Conservation (phyloP, 2,888 invertebrate genomes). For the Ptilodon capucinus region DNA sequence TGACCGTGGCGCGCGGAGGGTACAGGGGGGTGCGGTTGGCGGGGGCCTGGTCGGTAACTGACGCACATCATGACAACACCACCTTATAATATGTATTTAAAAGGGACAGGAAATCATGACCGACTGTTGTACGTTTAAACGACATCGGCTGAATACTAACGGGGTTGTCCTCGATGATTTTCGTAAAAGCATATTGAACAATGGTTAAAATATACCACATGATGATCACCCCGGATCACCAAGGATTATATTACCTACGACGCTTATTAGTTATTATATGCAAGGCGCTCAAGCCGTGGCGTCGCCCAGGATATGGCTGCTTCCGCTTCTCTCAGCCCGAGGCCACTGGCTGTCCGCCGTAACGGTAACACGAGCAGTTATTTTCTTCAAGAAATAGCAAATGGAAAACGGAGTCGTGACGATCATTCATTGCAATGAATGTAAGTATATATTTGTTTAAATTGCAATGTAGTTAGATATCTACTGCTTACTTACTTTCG, state of each 20-base stretch:
- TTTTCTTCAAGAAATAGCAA: conserved; percentile 38
- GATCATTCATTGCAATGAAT: background rate
- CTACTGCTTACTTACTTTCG: too few species aligned
- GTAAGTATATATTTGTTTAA: too few species aligned
- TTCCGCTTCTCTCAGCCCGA: conserved; percentile 61
- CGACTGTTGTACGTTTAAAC: conserved; percentile 12
- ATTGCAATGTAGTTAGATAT: too few species aligned
- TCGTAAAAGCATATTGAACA: background rate
- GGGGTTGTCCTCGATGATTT: conserved; percentile 1
- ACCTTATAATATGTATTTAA: conserved; percentile 28
- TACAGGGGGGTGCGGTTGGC: conserved; percentile 19
- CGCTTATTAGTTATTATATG: background rate
- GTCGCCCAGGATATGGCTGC: conserved; percentile 70
- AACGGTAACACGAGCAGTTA: conserved; percentile 54
- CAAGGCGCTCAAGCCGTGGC: conserved; percentile 40
- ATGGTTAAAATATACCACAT: background rate
- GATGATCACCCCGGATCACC: background rate
- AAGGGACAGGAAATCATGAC: conserved; percentile 35
- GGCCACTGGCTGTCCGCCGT: conserved; percentile 35
- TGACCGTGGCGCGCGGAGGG: conserved; percentile 70
- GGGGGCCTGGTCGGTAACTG: conserved; percentile 32
- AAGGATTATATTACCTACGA: background rate
- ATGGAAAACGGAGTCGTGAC: conserved; percentile 16
- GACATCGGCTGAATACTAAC: conserved; percentile 23
- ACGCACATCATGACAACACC: conserved; percentile 39